These are phyloP conservation scores for Drosophila ambigua DNA, from an alignment of 1,140 invertebrate genomes.

Conservation along the genomic window DNA sequence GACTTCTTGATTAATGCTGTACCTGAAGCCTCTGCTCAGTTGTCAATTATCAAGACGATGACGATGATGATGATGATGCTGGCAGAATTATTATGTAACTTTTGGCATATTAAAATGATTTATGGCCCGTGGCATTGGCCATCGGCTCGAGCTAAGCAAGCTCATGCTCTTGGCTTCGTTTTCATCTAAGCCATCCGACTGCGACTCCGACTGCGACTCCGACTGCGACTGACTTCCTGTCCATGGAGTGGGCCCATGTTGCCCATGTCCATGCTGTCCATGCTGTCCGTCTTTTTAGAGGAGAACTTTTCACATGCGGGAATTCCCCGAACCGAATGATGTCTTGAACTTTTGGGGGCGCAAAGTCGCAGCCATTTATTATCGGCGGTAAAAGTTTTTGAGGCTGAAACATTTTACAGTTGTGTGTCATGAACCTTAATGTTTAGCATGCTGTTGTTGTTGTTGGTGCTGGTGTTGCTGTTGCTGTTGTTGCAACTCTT, in stretches of 20 bases:
- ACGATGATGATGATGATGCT: constrained; percentile 26
- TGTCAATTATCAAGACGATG: constrained; percentile 61
- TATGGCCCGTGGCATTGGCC: constrained; percentile 77
- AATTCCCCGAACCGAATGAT: constrained; percentile 32
- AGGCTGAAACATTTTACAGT: constrained; percentile 78
- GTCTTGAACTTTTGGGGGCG: constrained; percentile 78
- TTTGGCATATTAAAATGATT: constrained; percentile 80
- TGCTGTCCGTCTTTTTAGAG: constrained; percentile 29
- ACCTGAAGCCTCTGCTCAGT: not conserved
- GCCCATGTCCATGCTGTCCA: constrained; percentile 7
- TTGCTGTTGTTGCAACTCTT: constrained; percentile 31
- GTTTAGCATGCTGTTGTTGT: constrained; percentile 65
- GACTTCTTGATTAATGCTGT: constrained; percentile 58
- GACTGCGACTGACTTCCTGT: constrained; percentile 57
- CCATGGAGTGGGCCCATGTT: constrained; percentile 26
- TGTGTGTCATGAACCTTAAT: constrained; percentile 81
- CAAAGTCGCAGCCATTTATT: constrained; percentile 77
- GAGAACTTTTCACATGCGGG: constrained; percentile 77
- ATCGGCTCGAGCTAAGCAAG: constrained; percentile 25
- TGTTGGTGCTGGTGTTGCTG: constrained; percentile 2
- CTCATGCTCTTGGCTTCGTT: constrained; percentile 70
- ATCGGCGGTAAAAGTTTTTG: constrained; percentile 73
- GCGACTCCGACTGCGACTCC: constrained; percentile 7
- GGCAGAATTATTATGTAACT: constrained; percentile 79
- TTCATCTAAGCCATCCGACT: constrained; percentile 37